These are phyloP conservation scores for Phyllostomus hastatus DNA, from an alignment of 2,113 vertebrate species.

Conservation along the genomic window DNA sequence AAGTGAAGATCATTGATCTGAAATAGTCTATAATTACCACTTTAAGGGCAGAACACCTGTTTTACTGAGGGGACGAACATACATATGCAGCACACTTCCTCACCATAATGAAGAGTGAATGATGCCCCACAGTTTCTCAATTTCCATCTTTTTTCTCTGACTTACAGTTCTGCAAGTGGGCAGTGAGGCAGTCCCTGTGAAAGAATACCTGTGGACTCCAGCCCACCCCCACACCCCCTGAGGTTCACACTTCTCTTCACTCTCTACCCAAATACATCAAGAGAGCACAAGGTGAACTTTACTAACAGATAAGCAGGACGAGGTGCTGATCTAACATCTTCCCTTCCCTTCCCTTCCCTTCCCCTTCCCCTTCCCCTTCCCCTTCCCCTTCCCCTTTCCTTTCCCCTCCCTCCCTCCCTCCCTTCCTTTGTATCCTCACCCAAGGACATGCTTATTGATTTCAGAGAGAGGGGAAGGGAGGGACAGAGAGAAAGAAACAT, in stretches of 20 bases:
- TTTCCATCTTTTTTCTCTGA: slow-evolving; percentile 29
- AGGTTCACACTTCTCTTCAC: background rate
- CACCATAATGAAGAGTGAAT: slow-evolving; percentile 53
- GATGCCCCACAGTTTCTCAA: slow-evolving; percentile 24
- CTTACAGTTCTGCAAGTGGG: background rate
- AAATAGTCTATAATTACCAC: slow-evolving; percentile 69
- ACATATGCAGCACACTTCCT: slow-evolving; percentile 38
- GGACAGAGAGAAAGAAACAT: too few species aligned
- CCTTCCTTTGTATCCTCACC: too few species aligned
- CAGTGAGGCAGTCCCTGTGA: background rate
- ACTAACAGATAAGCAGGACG: accelerated
- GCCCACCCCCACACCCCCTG: background rate
- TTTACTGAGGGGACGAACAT: slow-evolving; percentile 49
- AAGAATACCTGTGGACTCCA: accelerated
- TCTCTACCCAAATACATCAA: background rate
- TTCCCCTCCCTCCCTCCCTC: too few species aligned
- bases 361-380: too few species aligned
- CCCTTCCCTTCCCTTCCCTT: too few species aligned
- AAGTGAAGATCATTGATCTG: slow-evolving; percentile 71
- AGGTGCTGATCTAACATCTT: background rate
- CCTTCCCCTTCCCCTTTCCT: too few species aligned
- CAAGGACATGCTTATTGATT: too few species aligned
- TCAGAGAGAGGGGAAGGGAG: too few species aligned
- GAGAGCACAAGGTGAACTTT: background rate
- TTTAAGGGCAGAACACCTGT: slow-evolving; percentile 76